Evolutionary conservation across 2,888 invertebrate genomes (phyloP), one percentile per base, ranked within the genome.

Genomic region (Eilema depressum): DNA sequence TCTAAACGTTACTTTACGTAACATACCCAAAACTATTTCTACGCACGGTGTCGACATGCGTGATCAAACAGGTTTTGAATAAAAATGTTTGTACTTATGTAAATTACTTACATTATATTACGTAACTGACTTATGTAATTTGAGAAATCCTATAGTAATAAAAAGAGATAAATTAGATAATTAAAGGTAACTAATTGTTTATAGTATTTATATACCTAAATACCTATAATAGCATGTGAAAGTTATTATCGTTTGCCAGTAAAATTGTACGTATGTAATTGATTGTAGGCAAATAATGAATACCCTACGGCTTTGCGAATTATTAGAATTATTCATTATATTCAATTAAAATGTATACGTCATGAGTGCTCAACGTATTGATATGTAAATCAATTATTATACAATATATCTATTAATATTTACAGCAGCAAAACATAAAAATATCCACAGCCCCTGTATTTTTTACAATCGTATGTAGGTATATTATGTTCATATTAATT

Each of bases 61-160:
- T 63, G 26, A 74, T 53, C 60, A 66, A 75, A 74, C 75, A 64
- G 59, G 73, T 77, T 77, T 63, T 66, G 61, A 71, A 60, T 68
- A 68, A 56, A 64, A 67, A 37, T 63, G 65, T 60, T 26, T 53
- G 14, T 56, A 59, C 63, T 20, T 70, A 75, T 74, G 69, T 76
- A 73, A 75, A 80, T 69, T 63, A 28, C 20, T 57, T 61, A 69
- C 59, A 69, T 71, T 71, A 65, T 57, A 59, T 82, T 77, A 75
- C 63, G 63, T 62, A 75, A 77, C 68, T 61, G 4, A 62, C 63
- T 81, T 78, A 78, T 76, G 66, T 78, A 81, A 78, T 71, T 62
- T 75, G 70, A 70, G 71, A 77, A 75, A 77, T 70, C 63, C 59
- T 57, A 68, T 67, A 37, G 63, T 70, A 41, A 66, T 70, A 71